A percentile compares a stretch with the other conserved stretches of the same genome.
phyloP scores from a whole-genome alignment of 1,140 invertebrate species.

The Tetragonula clypearis region DNA sequence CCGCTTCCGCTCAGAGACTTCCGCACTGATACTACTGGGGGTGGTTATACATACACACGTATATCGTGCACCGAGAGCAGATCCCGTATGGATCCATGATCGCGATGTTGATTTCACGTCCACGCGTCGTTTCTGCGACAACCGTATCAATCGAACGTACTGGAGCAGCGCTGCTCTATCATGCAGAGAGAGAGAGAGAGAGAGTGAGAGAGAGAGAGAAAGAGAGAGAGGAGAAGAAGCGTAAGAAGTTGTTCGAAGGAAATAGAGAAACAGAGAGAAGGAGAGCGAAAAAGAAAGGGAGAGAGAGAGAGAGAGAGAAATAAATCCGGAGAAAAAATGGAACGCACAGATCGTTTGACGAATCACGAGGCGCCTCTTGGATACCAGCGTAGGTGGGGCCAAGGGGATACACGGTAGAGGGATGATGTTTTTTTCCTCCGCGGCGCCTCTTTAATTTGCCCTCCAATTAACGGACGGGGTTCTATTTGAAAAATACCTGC shows the following conservation, averaged over 20 bases:
- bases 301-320: conserved; percentile 39
- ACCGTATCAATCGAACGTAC: no score
- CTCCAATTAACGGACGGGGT: conserved; percentile 73
- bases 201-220: background rate
- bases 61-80: background rate
- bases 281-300: background rate
- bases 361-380: conserved; percentile 62
- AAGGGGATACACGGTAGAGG: conserved; percentile 38
- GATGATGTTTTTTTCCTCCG: conserved; percentile 68
- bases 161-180: no score
- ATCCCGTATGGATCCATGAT: background rate
- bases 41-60: background rate
- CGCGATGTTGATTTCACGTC: no score
- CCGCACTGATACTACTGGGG: background rate
- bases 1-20: background rate
- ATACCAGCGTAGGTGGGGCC: conserved; percentile 49
- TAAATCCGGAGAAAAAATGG: conserved; percentile 54
- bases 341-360: conserved; percentile 65
- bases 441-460: conserved; percentile 73
- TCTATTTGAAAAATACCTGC: conserved; percentile 71
- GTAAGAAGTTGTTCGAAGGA: background rate
- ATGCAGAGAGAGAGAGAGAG: no score
- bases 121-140: no score
- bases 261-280: background rate
- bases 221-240: background rate